These are phyloP conservation scores for Anthonomus grandis DNA, from an alignment of 1,140 invertebrate genomes.

Conservation along the genomic window DNA sequence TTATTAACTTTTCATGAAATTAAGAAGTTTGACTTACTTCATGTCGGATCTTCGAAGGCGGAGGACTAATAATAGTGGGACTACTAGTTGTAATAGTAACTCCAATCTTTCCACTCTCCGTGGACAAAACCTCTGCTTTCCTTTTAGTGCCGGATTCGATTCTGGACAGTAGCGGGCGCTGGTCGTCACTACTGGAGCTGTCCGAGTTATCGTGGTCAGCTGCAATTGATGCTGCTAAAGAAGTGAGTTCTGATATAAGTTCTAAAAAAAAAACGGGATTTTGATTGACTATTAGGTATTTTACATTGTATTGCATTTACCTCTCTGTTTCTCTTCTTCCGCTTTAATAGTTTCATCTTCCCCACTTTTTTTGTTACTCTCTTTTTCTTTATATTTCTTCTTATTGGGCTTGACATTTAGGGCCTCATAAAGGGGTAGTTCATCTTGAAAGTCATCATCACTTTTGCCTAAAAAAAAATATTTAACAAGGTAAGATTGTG, in stretches of 20 bases:
- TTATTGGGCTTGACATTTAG: conserved; percentile 27
- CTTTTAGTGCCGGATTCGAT: conserved; percentile 64
- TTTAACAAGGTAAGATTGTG: too few relatives aligned
- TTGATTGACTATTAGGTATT: neutral
- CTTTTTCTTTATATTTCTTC: conserved; percentile 17
- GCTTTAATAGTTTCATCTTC: conserved; percentile 46
- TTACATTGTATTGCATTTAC: too few relatives aligned
- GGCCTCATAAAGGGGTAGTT: conserved; percentile 29
- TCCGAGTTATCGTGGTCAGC: conserved; percentile 57
- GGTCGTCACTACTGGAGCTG: conserved; percentile 56
- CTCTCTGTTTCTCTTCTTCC: conserved; percentile 54
- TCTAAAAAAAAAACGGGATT: conserved; percentile 26
- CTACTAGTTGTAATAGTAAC: conserved; percentile 78
- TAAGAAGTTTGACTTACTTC: neutral
- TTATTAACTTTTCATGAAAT: neutral
- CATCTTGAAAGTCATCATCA: conserved; percentile 52
- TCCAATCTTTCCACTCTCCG: conserved; percentile 84
- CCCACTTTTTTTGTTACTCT: conserved; percentile 16
- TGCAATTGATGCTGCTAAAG: conserved; percentile 33
- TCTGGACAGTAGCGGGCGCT: conserved; percentile 50
- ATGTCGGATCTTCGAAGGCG: conserved; percentile 52
- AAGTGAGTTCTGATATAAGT: conserved; percentile 27
- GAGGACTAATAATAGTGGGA: conserved; percentile 57
- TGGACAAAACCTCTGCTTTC: conserved; percentile 78
- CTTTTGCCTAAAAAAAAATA: conserved; percentile 38